phyloP scores from a whole-genome alignment of 2,113 vertebrate genomes.

The Calonectris borealis region DNA sequence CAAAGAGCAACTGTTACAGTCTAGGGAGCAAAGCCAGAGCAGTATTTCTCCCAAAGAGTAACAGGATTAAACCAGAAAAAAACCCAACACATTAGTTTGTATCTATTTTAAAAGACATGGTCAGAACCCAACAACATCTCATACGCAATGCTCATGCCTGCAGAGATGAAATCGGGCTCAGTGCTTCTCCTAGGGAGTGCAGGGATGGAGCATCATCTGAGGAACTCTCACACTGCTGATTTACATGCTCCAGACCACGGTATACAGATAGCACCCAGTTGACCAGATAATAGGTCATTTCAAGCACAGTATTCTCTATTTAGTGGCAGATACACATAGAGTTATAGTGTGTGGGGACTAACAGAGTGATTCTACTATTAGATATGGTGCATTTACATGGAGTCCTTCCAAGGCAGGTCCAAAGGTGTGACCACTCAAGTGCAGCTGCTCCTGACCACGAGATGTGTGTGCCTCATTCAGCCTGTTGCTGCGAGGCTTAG shows the following conservation, averaged over 20 bases:
- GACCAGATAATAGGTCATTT: not conserved
- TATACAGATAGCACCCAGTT: not conserved
- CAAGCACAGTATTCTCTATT: not conserved
- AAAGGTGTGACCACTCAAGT: not conserved
- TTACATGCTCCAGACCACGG: not conserved
- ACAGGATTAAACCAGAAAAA: not conserved
- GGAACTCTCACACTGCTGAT: not conserved
- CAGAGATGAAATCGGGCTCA: not conserved
- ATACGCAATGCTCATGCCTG: not conserved
- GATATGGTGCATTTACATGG: not conserved
- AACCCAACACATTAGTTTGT: not conserved
- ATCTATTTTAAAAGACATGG: not conserved
- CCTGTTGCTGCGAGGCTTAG: not conserved
- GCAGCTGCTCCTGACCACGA: rapidly evolving
- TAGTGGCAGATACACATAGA: not conserved
- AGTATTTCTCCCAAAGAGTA: not conserved
- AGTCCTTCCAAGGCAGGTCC: not conserved
- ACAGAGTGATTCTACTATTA: not conserved
- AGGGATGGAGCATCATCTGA: not conserved
- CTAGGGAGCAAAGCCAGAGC: not conserved
- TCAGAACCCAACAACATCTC: not conserved
- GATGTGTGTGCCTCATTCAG: not conserved
- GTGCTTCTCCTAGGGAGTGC: not conserved
- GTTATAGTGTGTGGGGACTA: not conserved
- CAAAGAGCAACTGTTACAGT: not conserved